Base-by-base conservation (phyloP, 2,888 invertebrate genomes). In the Hemistola chrysoprasaria region DNA sequence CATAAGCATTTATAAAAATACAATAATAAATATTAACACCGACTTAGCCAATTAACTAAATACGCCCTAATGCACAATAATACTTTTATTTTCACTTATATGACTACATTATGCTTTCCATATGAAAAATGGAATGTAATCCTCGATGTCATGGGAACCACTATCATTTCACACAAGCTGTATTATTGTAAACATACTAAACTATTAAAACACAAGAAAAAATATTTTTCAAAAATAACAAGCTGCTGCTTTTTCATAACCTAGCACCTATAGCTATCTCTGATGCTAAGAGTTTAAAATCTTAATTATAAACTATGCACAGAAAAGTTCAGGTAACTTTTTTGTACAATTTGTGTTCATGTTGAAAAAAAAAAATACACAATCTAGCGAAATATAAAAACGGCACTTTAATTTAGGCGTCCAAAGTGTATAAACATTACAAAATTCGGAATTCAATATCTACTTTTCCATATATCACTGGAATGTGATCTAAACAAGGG, bases 1-100 rank as follows among this genome's bases (percentile, higher is more conserved):
- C 86, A 85, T 69, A 87, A 87, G 87, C 87, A 76, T 85, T 73
- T 88, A 86, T 82, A 88, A 88, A 87, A 88, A 88, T 86, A 87
- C 84, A 81, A 85, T 77, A 84, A 85, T 87, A 86, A 87, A 86
- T 87, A 87, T 86, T 77, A 85, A 86, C 80, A 76, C 75, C 65
- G 72, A 83, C 82, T 79, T 83, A 81, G 84, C 82, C 74, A 80
- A 73, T 29, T 43, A 43, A 44, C 38, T 70, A 71, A 78, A 73
- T 69, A 71, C 70, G 65, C 66, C 71, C 82, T 83, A 78, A 81
- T 74, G 77, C 79, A 76, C 76, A 79, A 76, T 86, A 88, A 84
- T 86, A 85, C 85, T 86, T 84, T 79, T 59, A 73, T 75, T 78
- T 74, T 71, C 68, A 71, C 78, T 81, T 82, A 83, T 48, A 56